Base-by-base conservation (phyloP, 2,797 vertebrate genomes). In the Siniperca scherzeri region DNA sequence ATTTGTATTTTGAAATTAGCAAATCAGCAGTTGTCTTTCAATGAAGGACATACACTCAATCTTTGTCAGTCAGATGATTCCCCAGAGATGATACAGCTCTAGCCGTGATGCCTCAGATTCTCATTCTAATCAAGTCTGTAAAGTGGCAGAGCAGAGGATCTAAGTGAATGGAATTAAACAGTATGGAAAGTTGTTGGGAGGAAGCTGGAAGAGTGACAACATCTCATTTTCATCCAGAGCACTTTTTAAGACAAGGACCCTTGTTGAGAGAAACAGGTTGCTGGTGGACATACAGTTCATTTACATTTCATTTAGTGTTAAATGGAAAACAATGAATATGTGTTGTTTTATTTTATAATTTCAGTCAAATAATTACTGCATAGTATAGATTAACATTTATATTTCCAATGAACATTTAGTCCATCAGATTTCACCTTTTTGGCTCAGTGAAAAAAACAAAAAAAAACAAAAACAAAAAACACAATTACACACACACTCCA, bases 11-110 rank as follows among this genome's bases (percentile, higher is more conserved):
- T 86, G 89, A 91, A 93, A 93, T 94, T 88, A 91, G 83, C 84
- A 92, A 93, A 94, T 94, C 92, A 94, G 89, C 89, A 86, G 86
- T 94, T 95, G 94, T 93, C 91, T 94, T 94, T 93, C 89, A 93
- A 86, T 86, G 91, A 93, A 93, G 87, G 92, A 91, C 91, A 91
- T 92, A 66, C 82, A 86, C 90, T 92, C 93, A 93, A 92, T 94
- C 92, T 92, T 93, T 93, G 90, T 93, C 93, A 88, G 91, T 91
- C 88, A 89, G 80, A 90, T 88, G 85, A 90, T 89, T 89, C 93
- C 91, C 87, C 46, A 83, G 91, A 90, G 91, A 90, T 60, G 80
- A 61, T 61, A 55, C 71, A 76, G 86, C 82, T 89, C 88, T 17
- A 50, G 82, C 62, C 71, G 70, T 38, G 80, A 82, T 83, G 84